Conservation (phyloP, 2,113 vertebrate species). For the Festucalex cinctus region DNA sequence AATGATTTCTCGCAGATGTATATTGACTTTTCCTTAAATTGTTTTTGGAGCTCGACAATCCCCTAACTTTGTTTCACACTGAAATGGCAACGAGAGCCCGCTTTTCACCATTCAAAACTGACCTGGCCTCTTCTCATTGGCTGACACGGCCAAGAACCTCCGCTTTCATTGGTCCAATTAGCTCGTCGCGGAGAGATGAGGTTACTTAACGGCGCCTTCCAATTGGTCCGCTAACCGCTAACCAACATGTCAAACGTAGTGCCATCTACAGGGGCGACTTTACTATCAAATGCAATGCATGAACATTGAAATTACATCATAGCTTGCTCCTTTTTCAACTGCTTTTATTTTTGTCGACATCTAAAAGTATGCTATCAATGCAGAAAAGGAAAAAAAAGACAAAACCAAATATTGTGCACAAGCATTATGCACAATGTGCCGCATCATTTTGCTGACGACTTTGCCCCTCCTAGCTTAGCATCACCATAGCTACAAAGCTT, state of each 20-base stretch:
- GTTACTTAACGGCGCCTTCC: neutral
- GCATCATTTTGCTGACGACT: too few species aligned
- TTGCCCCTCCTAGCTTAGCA: too few species aligned
- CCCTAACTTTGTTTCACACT: slow-evolving; percentile 60
- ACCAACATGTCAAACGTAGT: too few species aligned
- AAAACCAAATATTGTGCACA: neutral
- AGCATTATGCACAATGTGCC: neutral
- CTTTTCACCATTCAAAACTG: slow-evolving; percentile 65
- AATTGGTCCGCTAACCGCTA: slow-evolving; percentile 26
- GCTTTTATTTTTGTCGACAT: too few species aligned
- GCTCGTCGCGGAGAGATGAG: slow-evolving; percentile 7
- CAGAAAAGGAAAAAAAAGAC: too few species aligned
- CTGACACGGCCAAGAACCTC: neutral
- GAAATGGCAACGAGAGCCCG: slow-evolving; percentile 47
- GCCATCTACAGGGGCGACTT: too few species aligned
- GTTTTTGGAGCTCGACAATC: neutral
- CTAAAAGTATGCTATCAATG: too few species aligned
- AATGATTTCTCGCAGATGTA: neutral
- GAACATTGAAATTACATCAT: too few species aligned
- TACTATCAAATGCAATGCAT: too few species aligned
- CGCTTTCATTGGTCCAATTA: slow-evolving; percentile 31
- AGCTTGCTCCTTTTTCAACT: too few species aligned
- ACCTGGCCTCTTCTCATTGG: slow-evolving; percentile 50
- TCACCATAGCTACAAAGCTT: too few species aligned
- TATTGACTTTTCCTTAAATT: too few species aligned